Evolutionary conservation across 2,113 vertebrate genomes (phyloP).

Genomic region (Myocastor coypus): DNA sequence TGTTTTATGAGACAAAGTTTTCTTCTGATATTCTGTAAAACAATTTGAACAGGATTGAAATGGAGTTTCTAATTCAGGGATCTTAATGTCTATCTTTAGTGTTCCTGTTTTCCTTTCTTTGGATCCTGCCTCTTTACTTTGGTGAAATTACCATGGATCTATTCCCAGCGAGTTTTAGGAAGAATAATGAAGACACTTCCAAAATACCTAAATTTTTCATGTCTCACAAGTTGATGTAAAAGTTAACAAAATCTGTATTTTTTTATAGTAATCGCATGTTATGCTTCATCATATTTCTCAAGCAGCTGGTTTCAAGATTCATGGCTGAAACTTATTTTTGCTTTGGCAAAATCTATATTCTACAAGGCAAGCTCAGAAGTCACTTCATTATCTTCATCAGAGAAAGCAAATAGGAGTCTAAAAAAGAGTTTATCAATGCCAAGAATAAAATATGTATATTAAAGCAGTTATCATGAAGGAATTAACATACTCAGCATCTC

Average conservation of each 20-base stretch:
- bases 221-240: neutral
- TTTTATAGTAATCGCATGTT: conserved; percentile 14
- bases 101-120: neutral
- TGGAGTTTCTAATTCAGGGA: neutral
- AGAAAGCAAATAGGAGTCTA: neutral
- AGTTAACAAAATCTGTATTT: neutral
- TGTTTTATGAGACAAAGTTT: neutral
- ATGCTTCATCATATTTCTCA: neutral
- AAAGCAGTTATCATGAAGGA: neutral
- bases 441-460: neutral
- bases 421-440: neutral
- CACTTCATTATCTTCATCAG: neutral
- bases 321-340: neutral
- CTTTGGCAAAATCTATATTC: neutral
- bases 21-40: neutral
- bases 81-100: neutral
- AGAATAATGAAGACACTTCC: conserved; percentile 59
- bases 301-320: conserved; percentile 27
- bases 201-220: conserved; percentile 40
- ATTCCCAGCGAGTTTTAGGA: conserved; percentile 3
- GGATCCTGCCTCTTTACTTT: neutral
- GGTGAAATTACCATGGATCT: conserved; percentile 35
- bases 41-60: neutral
- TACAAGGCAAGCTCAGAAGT: conserved; percentile 6
- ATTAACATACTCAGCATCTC: neutral